Conservation (phyloP, 2,797 vertebrate genomes). For the Tadarida brasiliensis region DNA sequence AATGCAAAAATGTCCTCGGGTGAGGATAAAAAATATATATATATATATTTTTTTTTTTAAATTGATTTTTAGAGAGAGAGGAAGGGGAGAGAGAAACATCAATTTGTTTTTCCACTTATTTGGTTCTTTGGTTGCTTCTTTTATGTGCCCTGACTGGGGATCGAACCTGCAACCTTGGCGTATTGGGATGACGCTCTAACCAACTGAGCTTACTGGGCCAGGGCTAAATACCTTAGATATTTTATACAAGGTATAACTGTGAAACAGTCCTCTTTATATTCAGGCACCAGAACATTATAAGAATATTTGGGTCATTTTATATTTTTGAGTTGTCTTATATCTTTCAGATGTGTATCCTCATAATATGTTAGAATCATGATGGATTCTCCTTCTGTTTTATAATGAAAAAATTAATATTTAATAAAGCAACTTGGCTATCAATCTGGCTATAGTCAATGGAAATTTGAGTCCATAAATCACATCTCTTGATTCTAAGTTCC, state of each 20-base stretch:
- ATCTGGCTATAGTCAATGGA: constrained; percentile 31
- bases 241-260: not conserved
- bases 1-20: too few species aligned
- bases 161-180: not conserved
- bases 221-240: not conserved
- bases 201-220: not conserved
- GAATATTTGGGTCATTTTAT: constrained; percentile 41
- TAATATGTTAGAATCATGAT: constrained; percentile 50
- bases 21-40: too few species aligned
- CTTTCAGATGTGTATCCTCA: constrained; percentile 48
- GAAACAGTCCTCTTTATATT: not conserved
- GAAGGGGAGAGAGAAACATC: not conserved
- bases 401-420: constrained; percentile 68
- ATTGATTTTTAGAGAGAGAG: not conserved
- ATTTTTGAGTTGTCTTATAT: constrained; percentile 37
- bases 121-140: not conserved
- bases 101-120: not conserved
- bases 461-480: constrained; percentile 65
- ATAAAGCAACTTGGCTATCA: constrained; percentile 49
- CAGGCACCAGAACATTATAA: constrained; percentile 30
- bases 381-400: constrained; percentile 19
- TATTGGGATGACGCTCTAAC: not conserved
- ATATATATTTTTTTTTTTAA: not conserved
- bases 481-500: constrained; percentile 42
- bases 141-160: not conserved